Conservation (phyloP, 1,140 invertebrate genomes). For the Tenebrio molitor region DNA sequence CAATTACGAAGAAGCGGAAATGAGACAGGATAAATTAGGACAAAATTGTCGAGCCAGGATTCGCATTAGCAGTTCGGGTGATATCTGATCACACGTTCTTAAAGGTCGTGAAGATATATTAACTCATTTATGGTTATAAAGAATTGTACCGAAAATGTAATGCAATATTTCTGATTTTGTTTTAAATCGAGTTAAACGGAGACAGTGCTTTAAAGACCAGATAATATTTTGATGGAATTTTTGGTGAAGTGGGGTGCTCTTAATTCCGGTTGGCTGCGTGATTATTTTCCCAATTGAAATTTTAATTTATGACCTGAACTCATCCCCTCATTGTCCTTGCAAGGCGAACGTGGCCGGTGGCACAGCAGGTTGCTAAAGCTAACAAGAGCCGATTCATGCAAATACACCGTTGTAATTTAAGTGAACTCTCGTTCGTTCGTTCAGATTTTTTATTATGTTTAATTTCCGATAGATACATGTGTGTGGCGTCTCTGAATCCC, state of each 20-base stretch:
- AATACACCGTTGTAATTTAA: slow-evolving; percentile 7
- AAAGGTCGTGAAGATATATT: too few relatives aligned
- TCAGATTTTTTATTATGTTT: slow-evolving; percentile 8
- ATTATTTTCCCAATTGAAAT: slow-evolving; percentile 31
- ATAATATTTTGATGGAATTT: slow-evolving; percentile 8
- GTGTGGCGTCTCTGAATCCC: too few relatives aligned
- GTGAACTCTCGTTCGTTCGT: neutral
- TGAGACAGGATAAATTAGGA: too few relatives aligned
- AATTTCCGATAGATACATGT: neutral
- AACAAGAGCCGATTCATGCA: slow-evolving; percentile 13
- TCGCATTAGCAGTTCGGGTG: too few relatives aligned
- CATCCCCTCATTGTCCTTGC: slow-evolving; percentile 28
- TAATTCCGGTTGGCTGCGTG: neutral
- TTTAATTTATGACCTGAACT: slow-evolving; percentile 30
- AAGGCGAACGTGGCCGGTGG: slow-evolving; percentile 2
- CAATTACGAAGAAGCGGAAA: too few relatives aligned
- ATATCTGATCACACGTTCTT: too few relatives aligned
- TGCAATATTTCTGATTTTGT: too few relatives aligned
- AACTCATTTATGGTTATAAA: too few relatives aligned
- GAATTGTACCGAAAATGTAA: too few relatives aligned
- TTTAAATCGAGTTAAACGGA: too few relatives aligned
- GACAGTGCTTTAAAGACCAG: too few relatives aligned
- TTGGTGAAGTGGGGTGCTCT: slow-evolving; percentile 1
- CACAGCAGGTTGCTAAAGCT: slow-evolving; percentile 24
- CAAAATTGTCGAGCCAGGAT: too few relatives aligned